Base-by-base conservation (phyloP, 1,140 invertebrate species). In the Cherax quadricarinatus region DNA sequence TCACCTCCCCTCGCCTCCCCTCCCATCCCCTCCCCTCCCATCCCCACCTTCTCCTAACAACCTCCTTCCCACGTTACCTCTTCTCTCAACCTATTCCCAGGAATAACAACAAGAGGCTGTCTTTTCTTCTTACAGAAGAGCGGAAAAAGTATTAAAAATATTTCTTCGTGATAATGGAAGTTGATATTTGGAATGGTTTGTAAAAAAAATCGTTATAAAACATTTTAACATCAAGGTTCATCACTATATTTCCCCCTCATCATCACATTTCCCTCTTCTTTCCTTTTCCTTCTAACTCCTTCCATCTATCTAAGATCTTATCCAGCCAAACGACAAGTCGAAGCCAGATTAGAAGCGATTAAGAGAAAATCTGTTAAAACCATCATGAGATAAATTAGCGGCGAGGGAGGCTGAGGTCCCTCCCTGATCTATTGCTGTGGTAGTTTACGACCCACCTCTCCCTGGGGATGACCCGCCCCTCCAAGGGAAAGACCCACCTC, bases 261-360 rank as follows among this genome's bases (percentile, higher is more conserved):
- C 79, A 49, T 21, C 79, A 51, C 60, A 84, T 9, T 57, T 49
- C 60, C 53, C 51, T 66, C 48, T 73, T 14, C 73, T 30, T 7
- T n/a, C 66, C 85, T 48, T n/a, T 41, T 49, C 7, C 10, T 51
- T 41, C 85, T 24, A 30, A 70, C 70, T 41, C 48, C 85, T 5
- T 79, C 51, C 16, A 75, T 79, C 85, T 78, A 24, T 66, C 84
- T 48, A 75, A 49, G 84, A 62, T 49, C 84, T 75, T 86, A 78
- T 87, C 85, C 85, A 78, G 16, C 85, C 85, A 79, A 87, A 87
- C 78, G 62, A 87, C 78, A 70, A 49, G 70, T 57, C 53, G 48
- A 87, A 79, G 49, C 53, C 85, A 87, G 75, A 87, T 87, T 78
- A 87, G 85, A 87, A 87, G 48, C 85, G 85, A 87, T 87, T 87